phyloP scores from a whole-genome alignment of 2,797 vertebrate species.

The Enteromius anoplus region DNA sequence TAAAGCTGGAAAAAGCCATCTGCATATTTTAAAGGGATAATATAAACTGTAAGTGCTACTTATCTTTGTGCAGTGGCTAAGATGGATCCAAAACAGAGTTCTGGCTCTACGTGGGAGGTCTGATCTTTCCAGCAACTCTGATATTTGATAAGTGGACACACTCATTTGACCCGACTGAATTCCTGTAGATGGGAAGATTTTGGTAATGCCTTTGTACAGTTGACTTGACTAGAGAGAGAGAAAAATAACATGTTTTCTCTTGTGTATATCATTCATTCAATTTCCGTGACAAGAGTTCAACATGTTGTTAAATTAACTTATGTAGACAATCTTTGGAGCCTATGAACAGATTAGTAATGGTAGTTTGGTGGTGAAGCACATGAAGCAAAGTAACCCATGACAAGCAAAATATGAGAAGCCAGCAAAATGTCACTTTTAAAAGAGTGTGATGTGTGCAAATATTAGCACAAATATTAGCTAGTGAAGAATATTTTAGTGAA shows the following conservation, averaged over 20 bases:
- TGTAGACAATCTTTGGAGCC: neutral
- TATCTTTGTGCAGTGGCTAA: conserved; percentile 22
- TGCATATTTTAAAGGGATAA: neutral
- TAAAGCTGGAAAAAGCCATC: neutral
- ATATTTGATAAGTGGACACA: conserved; percentile 41
- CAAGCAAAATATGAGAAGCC: neutral
- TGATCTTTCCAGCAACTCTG: conserved; percentile 26
- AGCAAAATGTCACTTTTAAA: neutral
- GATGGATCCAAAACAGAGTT: neutral
- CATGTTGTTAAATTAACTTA: conserved; percentile 25
- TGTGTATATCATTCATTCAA: neutral
- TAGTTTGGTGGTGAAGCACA: neutral
- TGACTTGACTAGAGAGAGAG: neutral
- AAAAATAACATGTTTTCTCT: neutral
- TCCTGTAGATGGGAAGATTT: conserved; percentile 24
- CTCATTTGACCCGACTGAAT: conserved; percentile 25
- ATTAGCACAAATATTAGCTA: neutral
- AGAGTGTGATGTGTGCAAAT: too few relatives aligned
- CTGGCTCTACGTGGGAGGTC: conserved; percentile 22
- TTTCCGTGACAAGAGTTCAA: neutral
- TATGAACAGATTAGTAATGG: neutral
- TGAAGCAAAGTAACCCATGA: neutral
- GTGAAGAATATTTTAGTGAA: neutral
- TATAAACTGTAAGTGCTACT: conserved; percentile 22
- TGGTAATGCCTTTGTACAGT: neutral